A percentile compares a stretch with the other conserved stretches of the same genome.
Evolutionary conservation across 2,113 vertebrate species (phyloP).

Genomic region (Chelonoidis abingdonii): DNA sequence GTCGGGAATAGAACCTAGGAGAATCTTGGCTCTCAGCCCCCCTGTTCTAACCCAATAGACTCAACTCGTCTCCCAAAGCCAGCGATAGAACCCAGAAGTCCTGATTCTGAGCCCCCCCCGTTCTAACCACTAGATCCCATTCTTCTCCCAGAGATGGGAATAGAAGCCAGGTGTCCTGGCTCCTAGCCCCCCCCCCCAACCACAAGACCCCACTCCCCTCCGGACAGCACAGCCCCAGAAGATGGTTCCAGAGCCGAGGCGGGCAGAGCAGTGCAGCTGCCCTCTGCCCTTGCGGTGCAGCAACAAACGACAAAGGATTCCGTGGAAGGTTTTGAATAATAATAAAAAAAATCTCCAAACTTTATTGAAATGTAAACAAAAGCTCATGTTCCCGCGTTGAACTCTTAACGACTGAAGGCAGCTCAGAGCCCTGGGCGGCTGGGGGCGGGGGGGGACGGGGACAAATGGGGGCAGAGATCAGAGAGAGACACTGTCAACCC

Average conservation of each 20-base stretch:
- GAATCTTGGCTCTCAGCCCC: neutral
- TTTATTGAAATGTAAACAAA: constrained; percentile 43
- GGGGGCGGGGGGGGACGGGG: no score
- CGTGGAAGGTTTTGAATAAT: neutral
- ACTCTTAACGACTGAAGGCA: neutral
- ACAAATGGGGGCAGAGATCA: neutral
- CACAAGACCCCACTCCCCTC: neutral
- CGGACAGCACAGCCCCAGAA: neutral
- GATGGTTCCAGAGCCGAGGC: neutral
- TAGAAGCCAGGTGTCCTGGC: no score
- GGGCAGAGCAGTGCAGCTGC: neutral
- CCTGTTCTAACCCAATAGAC: neutral
- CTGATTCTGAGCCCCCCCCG: neutral
- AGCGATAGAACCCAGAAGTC: neutral
- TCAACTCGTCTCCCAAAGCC: neutral
- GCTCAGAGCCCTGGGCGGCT: neutral
- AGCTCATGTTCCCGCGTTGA: neutral
- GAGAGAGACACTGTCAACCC: neutral
- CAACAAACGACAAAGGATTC: neutral
- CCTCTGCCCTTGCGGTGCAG: neutral
- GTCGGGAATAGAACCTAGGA: neutral
- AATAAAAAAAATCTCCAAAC: neutral
- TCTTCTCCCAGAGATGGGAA: neutral
- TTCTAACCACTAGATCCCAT: neutral
- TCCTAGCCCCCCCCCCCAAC: neutral